Base-by-base conservation (phyloP, 2,888 invertebrate genomes). In the Omphaloscelis lunosa region DNA sequence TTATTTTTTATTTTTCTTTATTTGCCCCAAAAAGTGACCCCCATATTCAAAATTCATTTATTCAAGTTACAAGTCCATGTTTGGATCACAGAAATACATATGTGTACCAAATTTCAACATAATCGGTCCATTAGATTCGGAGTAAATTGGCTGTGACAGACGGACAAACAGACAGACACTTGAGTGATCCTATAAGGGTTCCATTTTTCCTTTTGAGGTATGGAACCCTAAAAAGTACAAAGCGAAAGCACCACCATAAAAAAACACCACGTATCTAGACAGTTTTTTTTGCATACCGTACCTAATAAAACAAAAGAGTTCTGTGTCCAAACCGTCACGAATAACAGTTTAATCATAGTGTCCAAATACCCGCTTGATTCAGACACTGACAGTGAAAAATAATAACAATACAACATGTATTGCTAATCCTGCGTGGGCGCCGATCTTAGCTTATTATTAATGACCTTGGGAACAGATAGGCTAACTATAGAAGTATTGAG, bases 321-420 rank as follows among this genome's bases (percentile, higher is more conserved):
- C 27, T 78, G 56, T 48, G 45, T 53, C 0, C 17, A 1, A 12
- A 29, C 53, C 27, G 20, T 70, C 70, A 62, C 39, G 29, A 15
- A 15, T 23, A 62, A 39, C 39, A 71, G n/a, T 63, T 56, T 51
- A 79, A 79, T 73, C 34, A 59, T 73, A 59, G n/a, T 39, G 15
- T 56, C 20, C 34, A 63, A 68, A 80, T 62, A 75, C 34, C 45
- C n/a, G 39, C 58, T 79, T 75, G 8, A 68, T 69, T 75, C 4
- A 1, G 12, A n/a, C 20, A 45, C 62, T 75, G 68, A 72, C 75
- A 85, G 66, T 84, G 80, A 78, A 78, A 74, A 67, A 80, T 72
- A 77, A 85, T 83, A 87, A 80, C 72, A 83, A 83, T 66, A 83
- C 69, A 83, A 72, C 53, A 79, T 34, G 67, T 56, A 29, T 70